These are phyloP conservation scores for Meiosimyza platycephala DNA, from an alignment of 2,888 invertebrate species.

Conservation along the genomic window DNA sequence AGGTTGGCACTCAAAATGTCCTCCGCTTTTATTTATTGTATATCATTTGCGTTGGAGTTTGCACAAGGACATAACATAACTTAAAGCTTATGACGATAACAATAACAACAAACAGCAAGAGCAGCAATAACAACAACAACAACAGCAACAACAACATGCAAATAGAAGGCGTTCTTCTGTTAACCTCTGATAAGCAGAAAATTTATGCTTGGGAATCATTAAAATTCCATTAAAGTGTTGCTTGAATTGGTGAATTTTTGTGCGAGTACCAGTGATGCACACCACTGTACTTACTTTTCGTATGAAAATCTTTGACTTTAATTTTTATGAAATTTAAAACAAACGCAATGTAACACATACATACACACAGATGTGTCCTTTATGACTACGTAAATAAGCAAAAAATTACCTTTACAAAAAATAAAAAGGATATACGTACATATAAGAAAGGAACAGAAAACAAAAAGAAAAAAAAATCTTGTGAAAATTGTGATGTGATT, in stretches of 20 bases:
- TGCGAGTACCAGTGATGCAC: background rate
- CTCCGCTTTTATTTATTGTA: slow-evolving; percentile 46
- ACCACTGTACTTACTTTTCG: too few relatives aligned
- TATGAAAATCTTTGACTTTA: background rate
- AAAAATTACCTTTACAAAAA: too few relatives aligned
- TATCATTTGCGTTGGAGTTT: too few relatives aligned
- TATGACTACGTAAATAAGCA: background rate
- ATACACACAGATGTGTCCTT: background rate
- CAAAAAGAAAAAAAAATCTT: background rate
- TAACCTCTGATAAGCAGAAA: slow-evolving; percentile 9
- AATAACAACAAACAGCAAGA: too few relatives aligned
- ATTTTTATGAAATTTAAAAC: background rate
- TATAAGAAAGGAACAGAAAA: background rate
- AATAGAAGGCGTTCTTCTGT: background rate
- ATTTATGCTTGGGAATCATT: background rate
- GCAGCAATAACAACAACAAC: background rate
- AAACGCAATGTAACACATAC: background rate
- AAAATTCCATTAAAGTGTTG: slow-evolving; percentile 1
- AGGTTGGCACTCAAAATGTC: slow-evolving; percentile 45
- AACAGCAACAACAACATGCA: background rate
- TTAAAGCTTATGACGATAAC: too few relatives aligned
- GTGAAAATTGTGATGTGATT: background rate
- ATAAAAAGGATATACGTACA: too few relatives aligned
- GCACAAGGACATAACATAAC: too few relatives aligned
- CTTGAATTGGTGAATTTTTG: background rate